Evolutionary conservation across 2,113 vertebrate genomes (phyloP).

Genomic region (Trichechus manatus): DNA sequence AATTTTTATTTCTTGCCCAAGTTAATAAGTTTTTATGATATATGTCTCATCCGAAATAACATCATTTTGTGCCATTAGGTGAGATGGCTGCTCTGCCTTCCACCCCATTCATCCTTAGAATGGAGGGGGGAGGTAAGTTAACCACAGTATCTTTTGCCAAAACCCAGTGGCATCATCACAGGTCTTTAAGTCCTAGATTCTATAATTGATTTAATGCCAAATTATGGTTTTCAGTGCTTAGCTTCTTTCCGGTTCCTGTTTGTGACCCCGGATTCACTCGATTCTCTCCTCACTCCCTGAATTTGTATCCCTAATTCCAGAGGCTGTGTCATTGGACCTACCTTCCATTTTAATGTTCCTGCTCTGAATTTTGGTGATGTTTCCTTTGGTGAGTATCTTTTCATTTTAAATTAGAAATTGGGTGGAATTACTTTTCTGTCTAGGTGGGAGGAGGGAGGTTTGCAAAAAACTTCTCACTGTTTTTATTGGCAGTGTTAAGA

Average conservation of each 20-base stretch:
- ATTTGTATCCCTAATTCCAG: constrained; percentile 82
- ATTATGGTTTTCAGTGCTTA: background rate
- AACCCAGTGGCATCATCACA: constrained; percentile 12
- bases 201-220: constrained; percentile 37
- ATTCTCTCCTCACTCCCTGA: background rate
- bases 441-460: background rate
- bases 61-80: background rate
- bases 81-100: background rate
- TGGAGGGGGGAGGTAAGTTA: background rate
- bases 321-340: constrained; percentile 90
- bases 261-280: background rate
- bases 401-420: constrained; percentile 47
- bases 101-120: background rate
- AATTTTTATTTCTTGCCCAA: constrained; percentile 28
- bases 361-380: constrained; percentile 92
- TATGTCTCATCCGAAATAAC: background rate
- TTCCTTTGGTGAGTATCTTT: constrained; percentile 91
- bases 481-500: background rate
- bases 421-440: background rate
- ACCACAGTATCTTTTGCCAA: background rate
- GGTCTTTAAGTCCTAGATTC: background rate
- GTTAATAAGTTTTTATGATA: background rate
- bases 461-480: background rate
- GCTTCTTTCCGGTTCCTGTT: background rate
- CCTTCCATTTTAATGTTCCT: constrained; percentile 90